These are phyloP conservation scores for Dorcus hopei DNA, from an alignment of 2,888 invertebrate species.

Conservation along the genomic window DNA sequence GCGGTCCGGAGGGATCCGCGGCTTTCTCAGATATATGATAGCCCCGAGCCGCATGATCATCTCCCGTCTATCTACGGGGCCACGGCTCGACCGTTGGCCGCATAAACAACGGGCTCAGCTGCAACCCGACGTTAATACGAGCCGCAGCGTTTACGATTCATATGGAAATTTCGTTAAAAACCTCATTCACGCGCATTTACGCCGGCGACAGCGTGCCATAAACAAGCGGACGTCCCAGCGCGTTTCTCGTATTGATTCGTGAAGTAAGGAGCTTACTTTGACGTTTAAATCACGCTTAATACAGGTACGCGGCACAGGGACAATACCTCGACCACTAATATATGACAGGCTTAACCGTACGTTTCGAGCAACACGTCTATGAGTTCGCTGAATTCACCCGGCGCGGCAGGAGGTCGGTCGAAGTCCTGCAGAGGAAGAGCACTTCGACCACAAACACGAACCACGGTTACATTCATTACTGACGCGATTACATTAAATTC, in stretches of 20 bases:
- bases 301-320: constrained; percentile 20
- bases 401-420: constrained; percentile 18
- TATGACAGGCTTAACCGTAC: constrained; percentile 25
- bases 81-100: constrained; percentile 17
- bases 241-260: constrained; percentile 26
- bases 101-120: constrained; percentile 20
- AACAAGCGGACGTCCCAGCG: constrained; percentile 22
- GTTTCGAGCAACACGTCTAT: constrained; percentile 22
- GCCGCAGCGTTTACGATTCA: constrained; percentile 18
- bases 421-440: constrained; percentile 18
- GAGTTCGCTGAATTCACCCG: constrained; percentile 18
- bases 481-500: constrained; percentile 22
- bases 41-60: constrained; percentile 31
- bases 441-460: too few species aligned
- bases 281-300: constrained; percentile 28
- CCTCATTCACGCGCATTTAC: constrained; percentile 22
- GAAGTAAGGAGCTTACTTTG: constrained; percentile 26
- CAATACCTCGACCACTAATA: constrained; percentile 22
- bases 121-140: not conserved
- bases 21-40: constrained; percentile 35
- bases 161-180: constrained; percentile 20
- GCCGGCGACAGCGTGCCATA: constrained; percentile 16
- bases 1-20: constrained; percentile 41
- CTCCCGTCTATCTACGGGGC: constrained; percentile 27
- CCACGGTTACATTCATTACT: constrained; percentile 19